phyloP scores from a whole-genome alignment of 2,888 invertebrate species.

The Seladonia tumulorum region DNA sequence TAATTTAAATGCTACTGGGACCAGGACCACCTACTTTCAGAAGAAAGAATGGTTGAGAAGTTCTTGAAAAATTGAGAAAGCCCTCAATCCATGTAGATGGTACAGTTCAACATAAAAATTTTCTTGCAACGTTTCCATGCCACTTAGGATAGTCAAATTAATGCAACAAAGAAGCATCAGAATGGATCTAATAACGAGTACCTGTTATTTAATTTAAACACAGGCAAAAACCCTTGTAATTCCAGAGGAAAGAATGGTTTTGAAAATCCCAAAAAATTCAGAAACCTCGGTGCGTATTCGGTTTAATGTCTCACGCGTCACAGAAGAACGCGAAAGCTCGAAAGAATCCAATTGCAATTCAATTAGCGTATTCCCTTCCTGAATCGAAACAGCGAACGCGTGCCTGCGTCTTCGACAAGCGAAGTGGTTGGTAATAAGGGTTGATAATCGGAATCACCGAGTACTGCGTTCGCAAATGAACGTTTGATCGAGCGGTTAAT shows the following conservation, averaged over 20 bases:
- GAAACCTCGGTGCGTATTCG: background rate
- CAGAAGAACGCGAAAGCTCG: background rate
- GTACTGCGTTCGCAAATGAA: background rate
- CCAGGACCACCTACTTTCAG: too few species aligned
- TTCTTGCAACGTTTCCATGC: too few species aligned
- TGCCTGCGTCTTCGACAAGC: background rate
- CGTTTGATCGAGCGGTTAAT: background rate
- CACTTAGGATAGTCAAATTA: background rate
- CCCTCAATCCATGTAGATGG: too few species aligned
- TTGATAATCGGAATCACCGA: too few species aligned
- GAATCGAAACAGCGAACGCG: background rate
- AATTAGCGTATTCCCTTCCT: background rate
- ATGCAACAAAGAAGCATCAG: background rate
- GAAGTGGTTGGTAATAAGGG: background rate
- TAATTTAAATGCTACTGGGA: too few species aligned
- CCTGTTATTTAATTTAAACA: background rate
- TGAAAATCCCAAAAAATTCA: background rate
- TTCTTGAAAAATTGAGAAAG: too few species aligned
- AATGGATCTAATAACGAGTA: background rate
- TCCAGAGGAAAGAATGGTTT: background rate
- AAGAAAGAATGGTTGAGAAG: too few species aligned
- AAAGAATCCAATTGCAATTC: background rate
- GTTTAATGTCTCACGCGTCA: too few species aligned
- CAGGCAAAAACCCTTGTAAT: too few species aligned
- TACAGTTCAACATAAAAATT: too few species aligned